A percentile compares a stretch with the other conserved stretches of the same genome.
phyloP scores from a whole-genome alignment of 2,797 vertebrate species.

The Euthynnus affinis region DNA sequence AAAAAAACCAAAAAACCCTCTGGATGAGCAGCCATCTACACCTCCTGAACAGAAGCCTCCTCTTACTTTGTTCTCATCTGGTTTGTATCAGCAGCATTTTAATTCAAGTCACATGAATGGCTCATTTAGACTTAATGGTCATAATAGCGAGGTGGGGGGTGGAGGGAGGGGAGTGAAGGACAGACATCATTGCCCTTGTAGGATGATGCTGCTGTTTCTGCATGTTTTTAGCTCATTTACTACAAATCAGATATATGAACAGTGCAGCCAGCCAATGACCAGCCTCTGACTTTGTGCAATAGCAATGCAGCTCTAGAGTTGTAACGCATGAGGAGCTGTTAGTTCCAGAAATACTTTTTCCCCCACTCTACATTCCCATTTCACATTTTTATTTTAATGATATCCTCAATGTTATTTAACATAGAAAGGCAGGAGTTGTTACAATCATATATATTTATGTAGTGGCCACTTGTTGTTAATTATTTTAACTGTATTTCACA shows the following conservation, averaged over 20 bases:
- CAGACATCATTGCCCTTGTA: conserved; percentile 36
- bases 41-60: conserved; percentile 8
- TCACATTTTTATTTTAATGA: not conserved
- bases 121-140: conserved; percentile 33
- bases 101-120: conserved; percentile 48
- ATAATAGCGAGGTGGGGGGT: conserved; percentile 43
- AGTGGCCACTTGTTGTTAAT: not conserved
- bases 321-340: not conserved
- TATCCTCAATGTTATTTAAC: not conserved
- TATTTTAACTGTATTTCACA: not conserved
- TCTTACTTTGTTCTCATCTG: conserved; percentile 33
- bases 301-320: conserved; percentile 2
- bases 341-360: not conserved
- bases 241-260: not conserved
- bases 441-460: not conserved
- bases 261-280: not conserved
- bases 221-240: conserved; percentile 45
- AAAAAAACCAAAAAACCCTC: not conserved
- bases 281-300: not conserved
- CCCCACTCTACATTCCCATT: not conserved
- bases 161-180: conserved; percentile 43
- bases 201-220: conserved; percentile 31
- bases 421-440: not conserved
- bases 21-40: conserved; percentile 27
- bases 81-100: conserved; percentile 31